Conservation (phyloP, 2,888 invertebrate species). For the Beris chalybata region DNA sequence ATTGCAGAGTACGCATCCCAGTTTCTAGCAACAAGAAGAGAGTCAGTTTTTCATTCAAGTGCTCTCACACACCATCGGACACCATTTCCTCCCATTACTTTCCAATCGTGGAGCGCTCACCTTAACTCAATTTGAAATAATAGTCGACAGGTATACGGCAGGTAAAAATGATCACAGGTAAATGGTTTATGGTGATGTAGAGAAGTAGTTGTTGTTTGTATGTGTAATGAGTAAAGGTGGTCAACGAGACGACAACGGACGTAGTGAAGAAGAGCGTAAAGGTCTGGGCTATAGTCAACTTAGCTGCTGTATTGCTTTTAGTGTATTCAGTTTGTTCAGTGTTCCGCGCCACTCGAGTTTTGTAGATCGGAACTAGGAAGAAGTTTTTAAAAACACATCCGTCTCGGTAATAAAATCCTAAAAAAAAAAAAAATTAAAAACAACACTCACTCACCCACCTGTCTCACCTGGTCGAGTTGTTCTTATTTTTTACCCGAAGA, state of each 20-base stretch:
- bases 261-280: conserved; percentile 14
- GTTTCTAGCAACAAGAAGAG: conserved; percentile 15
- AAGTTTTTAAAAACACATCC: conserved; percentile 7
- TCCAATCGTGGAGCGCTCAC: conserved; percentile 18
- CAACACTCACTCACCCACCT: conserved; percentile 8
- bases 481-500: neutral
- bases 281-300: conserved; percentile 12
- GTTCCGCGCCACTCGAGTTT: too few species aligned
- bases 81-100: conserved; percentile 5
- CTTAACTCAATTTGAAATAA: conserved; percentile 13
- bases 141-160: conserved; percentile 13
- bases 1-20: too few species aligned
- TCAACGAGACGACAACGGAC: neutral
- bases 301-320: neutral
- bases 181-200: neutral
- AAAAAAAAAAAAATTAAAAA: neutral
- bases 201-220: neutral
- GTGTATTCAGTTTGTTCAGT: neutral
- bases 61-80: conserved; percentile 7
- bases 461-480: conserved; percentile 16
- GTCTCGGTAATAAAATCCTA: neutral
- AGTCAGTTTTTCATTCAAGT: conserved; percentile 7
- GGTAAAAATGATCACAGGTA: conserved; percentile 17
- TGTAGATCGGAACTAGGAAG: conserved; percentile 14
- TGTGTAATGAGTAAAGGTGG: neutral